Evolutionary conservation across 2,113 vertebrate species (phyloP).

Genomic region (Dendropsophus ebraccatus): DNA sequence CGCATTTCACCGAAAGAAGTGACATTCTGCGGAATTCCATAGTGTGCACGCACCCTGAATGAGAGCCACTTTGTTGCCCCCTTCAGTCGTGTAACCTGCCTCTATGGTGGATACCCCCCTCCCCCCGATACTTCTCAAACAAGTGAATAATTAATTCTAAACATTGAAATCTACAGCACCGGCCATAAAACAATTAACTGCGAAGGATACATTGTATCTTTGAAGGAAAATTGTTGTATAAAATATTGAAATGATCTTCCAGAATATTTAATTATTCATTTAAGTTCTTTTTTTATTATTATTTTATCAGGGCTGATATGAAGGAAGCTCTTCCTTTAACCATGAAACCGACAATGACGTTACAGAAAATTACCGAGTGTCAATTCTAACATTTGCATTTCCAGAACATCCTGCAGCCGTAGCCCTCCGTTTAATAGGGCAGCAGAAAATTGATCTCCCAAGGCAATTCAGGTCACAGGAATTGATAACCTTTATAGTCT

Average conservation of each 20-base stretch:
- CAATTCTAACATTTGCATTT: conserved; percentile 39
- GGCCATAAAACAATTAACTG: neutral
- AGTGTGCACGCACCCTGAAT: too few species aligned
- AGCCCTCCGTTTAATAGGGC: conserved; percentile 72
- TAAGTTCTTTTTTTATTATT: conserved; percentile 2
- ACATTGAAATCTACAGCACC: neutral
- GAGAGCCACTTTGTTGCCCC: neutral
- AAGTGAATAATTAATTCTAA: neutral
- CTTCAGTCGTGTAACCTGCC: neutral
- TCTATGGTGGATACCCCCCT: neutral
- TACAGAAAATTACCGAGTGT: neutral
- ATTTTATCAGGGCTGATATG: neutral
- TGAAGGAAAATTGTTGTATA: neutral
- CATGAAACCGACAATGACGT: neutral
- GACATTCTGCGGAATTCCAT: too few species aligned
- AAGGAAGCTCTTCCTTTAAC: neutral
- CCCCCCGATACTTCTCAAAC: neutral
- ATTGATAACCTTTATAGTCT: conserved; percentile 91
- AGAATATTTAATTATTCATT: conserved; percentile 16
- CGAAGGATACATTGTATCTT: neutral
- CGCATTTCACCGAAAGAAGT: too few species aligned
- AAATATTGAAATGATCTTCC: neutral
- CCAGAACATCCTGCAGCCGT: conserved; percentile 61
- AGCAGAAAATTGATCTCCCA: conserved; percentile 84
- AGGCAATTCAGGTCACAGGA: conserved; percentile 82